A percentile compares a stretch with the other conserved stretches of the same genome.
These are phyloP conservation scores for Balaeniceps rex DNA, from an alignment of 2,113 vertebrate genomes.

Conservation along the genomic window DNA sequence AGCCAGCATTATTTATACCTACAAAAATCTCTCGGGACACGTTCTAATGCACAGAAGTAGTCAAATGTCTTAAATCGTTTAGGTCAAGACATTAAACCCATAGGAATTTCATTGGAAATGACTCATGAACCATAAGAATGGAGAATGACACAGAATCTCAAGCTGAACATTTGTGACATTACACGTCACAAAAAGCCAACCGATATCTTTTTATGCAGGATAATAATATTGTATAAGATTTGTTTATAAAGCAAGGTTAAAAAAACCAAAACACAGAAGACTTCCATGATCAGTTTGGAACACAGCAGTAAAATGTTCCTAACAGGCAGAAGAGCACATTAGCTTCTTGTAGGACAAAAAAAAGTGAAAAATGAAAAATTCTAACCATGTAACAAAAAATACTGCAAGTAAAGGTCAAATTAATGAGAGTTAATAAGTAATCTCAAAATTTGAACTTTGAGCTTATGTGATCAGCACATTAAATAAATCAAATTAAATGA, in stretches of 20 bases:
- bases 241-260: neutral
- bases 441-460: constrained; percentile 10
- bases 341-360: neutral
- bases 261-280: neutral
- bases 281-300: neutral
- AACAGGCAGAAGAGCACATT: neutral
- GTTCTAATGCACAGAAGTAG: neutral
- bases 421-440: constrained; percentile 60
- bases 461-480: neutral
- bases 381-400: neutral
- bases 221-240: neutral
- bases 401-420: constrained; percentile 15
- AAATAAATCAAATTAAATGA: neutral
- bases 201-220: neutral
- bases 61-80: neutral
- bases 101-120: neutral
- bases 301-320: neutral
- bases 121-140: constrained; percentile 17
- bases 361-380: neutral
- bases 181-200: neutral
- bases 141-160: constrained; percentile 65
- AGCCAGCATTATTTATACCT: neutral
- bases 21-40: neutral
- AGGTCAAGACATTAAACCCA: neutral
- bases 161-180: neutral